phyloP scores from a whole-genome alignment of 2,113 vertebrate species.

The Petaurus breviceps region DNA sequence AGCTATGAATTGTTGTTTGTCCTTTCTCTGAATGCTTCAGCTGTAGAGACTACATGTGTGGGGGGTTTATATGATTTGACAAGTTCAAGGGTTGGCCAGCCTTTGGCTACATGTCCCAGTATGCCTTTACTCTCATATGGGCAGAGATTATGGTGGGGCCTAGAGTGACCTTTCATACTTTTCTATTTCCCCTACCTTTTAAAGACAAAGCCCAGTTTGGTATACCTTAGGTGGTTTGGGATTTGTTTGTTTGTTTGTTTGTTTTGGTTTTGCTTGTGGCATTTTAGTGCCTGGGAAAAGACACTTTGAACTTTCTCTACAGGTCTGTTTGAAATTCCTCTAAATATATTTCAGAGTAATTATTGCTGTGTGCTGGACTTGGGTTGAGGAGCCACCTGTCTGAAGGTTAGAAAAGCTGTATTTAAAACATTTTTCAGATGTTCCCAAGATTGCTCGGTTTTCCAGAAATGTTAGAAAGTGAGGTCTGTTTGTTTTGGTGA shows the following conservation, averaged over 20 bases:
- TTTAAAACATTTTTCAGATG: background rate
- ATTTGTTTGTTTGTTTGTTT: background rate
- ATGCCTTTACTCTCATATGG: background rate
- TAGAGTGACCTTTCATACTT: background rate
- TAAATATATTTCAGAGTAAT: background rate
- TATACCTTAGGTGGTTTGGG: background rate
- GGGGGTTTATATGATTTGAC: background rate
- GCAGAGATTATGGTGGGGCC: background rate
- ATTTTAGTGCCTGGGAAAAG: background rate
- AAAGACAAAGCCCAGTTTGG: background rate
- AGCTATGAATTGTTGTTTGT: background rate
- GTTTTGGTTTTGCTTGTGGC: background rate
- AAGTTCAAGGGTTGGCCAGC: conserved; percentile 1
- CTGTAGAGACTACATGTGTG: background rate
- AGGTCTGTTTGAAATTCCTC: conserved; percentile 18
- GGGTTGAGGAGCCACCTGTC: background rate
- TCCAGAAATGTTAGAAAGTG: conserved; percentile 18
- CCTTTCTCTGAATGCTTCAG: background rate
- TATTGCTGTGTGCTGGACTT: background rate
- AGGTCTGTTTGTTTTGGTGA: background rate
- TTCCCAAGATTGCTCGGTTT: conserved; percentile 4
- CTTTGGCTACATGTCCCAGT: background rate
- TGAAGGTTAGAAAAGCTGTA: background rate
- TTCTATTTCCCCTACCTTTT: background rate
- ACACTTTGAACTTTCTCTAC: background rate